phyloP scores from a whole-genome alignment of 2,797 vertebrate genomes.

The Leuciscus waleckii region DNA sequence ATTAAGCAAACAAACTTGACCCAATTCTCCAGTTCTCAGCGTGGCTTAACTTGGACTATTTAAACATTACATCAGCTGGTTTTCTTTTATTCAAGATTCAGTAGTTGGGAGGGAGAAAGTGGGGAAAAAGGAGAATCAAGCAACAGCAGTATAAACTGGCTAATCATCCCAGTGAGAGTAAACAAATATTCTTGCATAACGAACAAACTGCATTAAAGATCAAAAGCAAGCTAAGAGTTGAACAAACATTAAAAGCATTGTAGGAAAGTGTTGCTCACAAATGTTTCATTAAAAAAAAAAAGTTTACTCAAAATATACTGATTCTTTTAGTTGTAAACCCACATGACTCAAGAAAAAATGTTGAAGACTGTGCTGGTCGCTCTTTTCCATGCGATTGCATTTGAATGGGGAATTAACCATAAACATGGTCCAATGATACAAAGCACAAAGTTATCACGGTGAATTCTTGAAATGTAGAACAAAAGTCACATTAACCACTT shows the following conservation, averaged over 20 bases:
- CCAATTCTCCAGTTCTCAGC: conserved; percentile 65
- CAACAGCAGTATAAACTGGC: background rate
- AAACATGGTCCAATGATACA: background rate
- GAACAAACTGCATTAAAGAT: background rate
- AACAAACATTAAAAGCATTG: background rate
- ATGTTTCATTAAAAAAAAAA: background rate
- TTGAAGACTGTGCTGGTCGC: too few relatives aligned
- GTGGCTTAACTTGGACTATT: conserved; percentile 59
- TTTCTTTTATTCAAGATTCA: conserved; percentile 61
- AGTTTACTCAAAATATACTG: background rate
- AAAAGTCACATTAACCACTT: background rate
- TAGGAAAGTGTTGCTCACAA: background rate
- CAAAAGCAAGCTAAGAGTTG: background rate
- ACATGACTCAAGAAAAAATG: background rate
- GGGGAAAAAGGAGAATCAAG: background rate
- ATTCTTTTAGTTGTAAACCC: background rate
- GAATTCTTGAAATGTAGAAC: background rate
- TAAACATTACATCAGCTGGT: conserved; percentile 56
- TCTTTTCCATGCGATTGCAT: background rate
- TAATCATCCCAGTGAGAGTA: conserved; percentile 26
- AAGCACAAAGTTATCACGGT: background rate
- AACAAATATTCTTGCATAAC: conserved; percentile 30
- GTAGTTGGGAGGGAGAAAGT: conserved; percentile 18
- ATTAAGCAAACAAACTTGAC: conserved; percentile 66
- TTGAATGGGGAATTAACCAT: background rate